A percentile compares a stretch with the other conserved stretches of the same genome.
Evolutionary conservation across 1,140 invertebrate species (phyloP).

Genomic region (Drosophila biarmipes): DNA sequence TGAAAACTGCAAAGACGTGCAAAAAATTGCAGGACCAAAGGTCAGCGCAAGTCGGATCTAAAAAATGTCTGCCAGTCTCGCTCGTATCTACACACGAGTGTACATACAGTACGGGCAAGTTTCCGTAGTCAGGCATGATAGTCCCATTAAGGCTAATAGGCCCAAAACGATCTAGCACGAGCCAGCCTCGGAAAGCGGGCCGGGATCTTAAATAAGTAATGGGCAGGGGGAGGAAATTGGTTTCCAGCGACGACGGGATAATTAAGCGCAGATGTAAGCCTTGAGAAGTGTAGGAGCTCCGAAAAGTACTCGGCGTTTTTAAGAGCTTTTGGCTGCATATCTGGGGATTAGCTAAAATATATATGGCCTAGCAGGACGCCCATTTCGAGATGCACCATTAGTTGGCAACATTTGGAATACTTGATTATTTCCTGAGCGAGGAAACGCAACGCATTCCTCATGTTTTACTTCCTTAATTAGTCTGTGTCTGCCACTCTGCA

Average conservation of each 20-base stretch:
- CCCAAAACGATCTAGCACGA: slow-evolving; percentile 61
- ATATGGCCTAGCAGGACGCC: slow-evolving; percentile 1
- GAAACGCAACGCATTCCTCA: slow-evolving; percentile 15
- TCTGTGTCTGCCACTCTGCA: neutral
- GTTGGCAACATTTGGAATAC: slow-evolving; percentile 11
- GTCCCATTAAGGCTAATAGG: slow-evolving; percentile 76
- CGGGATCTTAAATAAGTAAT: slow-evolving; percentile 11
- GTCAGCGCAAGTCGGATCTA: slow-evolving; percentile 38
- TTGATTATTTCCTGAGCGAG: slow-evolving; percentile 13
- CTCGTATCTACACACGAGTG: neutral
- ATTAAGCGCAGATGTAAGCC: slow-evolving; percentile 17
- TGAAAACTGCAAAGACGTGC: slow-evolving; percentile 73
- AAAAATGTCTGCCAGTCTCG: slow-evolving; percentile 13
- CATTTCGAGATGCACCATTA: neutral
- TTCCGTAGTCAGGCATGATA: slow-evolving; percentile 72
- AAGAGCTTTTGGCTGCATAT: slow-evolving; percentile 9
- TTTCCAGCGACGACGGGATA: slow-evolving; percentile 12
- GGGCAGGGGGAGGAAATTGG: slow-evolving; percentile 1
- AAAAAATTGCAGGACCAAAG: slow-evolving; percentile 56
- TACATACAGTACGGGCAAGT: slow-evolving; percentile 27
- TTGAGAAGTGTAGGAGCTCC: slow-evolving; percentile 3
- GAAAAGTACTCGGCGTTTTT: slow-evolving; percentile 7
- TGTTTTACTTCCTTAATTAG: slow-evolving; percentile 11
- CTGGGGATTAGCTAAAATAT: slow-evolving; percentile 8
- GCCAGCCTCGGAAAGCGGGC: slow-evolving; percentile 32